A percentile compares a stretch with the other conserved stretches of the same genome.
phyloP scores from a whole-genome alignment of 2,888 invertebrate genomes.

The Noctua comes region DNA sequence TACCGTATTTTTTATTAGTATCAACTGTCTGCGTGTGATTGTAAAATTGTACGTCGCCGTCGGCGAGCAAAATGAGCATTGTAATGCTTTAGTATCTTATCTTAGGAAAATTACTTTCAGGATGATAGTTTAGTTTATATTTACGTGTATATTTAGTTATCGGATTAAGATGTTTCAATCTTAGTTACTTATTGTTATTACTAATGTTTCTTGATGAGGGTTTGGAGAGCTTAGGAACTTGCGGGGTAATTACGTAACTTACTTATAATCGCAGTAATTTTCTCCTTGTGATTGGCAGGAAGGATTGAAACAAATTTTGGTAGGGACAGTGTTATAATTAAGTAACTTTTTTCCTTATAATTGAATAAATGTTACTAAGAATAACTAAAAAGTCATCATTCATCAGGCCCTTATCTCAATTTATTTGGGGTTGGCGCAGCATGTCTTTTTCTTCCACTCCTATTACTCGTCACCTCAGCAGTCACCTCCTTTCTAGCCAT shows the following conservation, averaged over 20 bases:
- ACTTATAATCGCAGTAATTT: neutral
- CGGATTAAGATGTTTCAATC: slow-evolving; percentile 2
- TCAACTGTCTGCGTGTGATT: neutral
- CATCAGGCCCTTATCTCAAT: too few relatives aligned
- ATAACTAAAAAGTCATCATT: too few relatives aligned
- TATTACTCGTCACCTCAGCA: too few relatives aligned
- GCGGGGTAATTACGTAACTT: neutral
- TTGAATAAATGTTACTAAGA: neutral
- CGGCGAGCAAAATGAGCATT: slow-evolving; percentile 8
- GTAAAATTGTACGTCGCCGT: neutral
- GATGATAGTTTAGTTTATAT: slow-evolving; percentile 16
- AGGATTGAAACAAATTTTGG: neutral
- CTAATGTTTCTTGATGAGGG: neutral
- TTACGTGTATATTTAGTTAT: neutral
- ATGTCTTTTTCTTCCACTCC: too few relatives aligned
- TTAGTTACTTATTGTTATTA: slow-evolving; percentile 2
- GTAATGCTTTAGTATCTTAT: slow-evolving; percentile 27
- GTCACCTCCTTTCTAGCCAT: too few relatives aligned
- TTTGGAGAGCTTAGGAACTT: neutral
- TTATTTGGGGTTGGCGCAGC: too few relatives aligned
- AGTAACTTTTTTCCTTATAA: neutral
- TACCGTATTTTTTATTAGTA: neutral
- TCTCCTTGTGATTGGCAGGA: neutral
- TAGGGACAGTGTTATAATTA: neutral
- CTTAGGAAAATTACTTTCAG: slow-evolving; percentile 19